Evolutionary conservation across 53 echinoderm and acorn worm genomes (phyloP), one percentile per base, ranked within the genome.

Genomic region (Patiria pectinifera): DNA sequence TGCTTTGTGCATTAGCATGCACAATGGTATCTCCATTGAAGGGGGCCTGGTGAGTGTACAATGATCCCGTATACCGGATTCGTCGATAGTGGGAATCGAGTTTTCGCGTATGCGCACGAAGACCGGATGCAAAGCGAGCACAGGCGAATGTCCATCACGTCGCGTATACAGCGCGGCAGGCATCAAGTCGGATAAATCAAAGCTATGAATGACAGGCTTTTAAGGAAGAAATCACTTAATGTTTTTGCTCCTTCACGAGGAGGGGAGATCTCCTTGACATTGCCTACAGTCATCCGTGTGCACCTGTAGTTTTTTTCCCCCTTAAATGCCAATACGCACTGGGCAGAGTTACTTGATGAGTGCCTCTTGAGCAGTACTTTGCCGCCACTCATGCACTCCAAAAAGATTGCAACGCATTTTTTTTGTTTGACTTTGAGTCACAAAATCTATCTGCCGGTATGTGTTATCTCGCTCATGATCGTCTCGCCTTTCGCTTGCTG

Each of bases 181-280:
- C 16, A 14, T 70, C 70, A 70, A 18, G 18, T 14, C 70, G 70
- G 70, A 18, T 4, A 21, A 18, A 5, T 48, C 48, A 82, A 82
- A 71, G 63, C 19, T 70, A 22, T 86, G 86, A 86, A n/a, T 86
- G 86, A 22, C 86, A 86, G 86, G 86, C 86, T 86, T 86, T 86
- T 86, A 86, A 69, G 71, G 35, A 35, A 35, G 72, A 86, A 72
- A 86, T 86, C 86, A 86, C 71, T 86, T 86, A 86, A 86, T 71
- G 47, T 78, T 35, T 24, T 15, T 78, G 10, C 78, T 45, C 6
- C 35, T 35, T 35, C 35, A 35, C 35, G 35, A 35, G 43, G 12
- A 71, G 23, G 47, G 0, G 22, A 11, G 71, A 21, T 86, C 22
- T 86, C 63, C 63, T 23, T 45, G 44, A 21, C 66, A 24, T n/a